phyloP scores from a whole-genome alignment of 53 echinoderm and acorn worm genomes.

The Mesocentrotus franciscanus region DNA sequence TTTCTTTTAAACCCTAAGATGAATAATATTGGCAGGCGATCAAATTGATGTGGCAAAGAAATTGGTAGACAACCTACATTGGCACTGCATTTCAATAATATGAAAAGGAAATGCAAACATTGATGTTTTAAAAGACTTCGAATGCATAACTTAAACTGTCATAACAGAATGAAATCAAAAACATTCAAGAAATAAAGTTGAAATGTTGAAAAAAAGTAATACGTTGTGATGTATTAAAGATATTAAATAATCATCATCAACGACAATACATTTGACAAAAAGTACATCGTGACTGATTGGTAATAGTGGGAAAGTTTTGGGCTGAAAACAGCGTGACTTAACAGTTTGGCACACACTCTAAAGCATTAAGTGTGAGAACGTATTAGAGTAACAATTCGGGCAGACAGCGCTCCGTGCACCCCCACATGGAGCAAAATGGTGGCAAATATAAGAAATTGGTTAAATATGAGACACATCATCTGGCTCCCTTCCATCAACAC shows the following conservation, averaged over 20 bases:
- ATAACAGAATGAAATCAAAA: not conserved
- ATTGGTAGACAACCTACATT: too few relatives aligned
- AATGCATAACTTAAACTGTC: not conserved
- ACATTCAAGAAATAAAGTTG: not conserved
- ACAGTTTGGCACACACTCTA: not conserved
- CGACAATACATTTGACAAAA: too few relatives aligned
- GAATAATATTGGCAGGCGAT: too few relatives aligned
- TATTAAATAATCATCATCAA: not conserved
- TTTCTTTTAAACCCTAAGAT: too few relatives aligned
- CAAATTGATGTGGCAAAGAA: too few relatives aligned
- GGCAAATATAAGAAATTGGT: not conserved
- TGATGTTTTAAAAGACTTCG: too few relatives aligned
- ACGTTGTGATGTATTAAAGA: too few relatives aligned
- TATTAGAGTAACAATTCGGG: not conserved
- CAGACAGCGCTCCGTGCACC: not conserved
- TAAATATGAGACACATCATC: slow-evolving; percentile 29
- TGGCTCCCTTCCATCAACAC: slow-evolving; percentile 40
- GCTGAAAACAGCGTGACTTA: slow-evolving; percentile 6
- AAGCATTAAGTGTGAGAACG: slow-evolving; percentile 30
- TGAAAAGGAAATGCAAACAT: too few relatives aligned
- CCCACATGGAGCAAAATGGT: too few relatives aligned
- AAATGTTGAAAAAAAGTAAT: not conserved
- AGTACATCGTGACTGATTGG: not conserved
- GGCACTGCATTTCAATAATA: too few relatives aligned
- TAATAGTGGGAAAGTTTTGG: slow-evolving; percentile 37